Evolutionary conservation across 2,113 vertebrate genomes (phyloP), one percentile per base, ranked within the genome.

Genomic region (Triplophysa rosa): DNA sequence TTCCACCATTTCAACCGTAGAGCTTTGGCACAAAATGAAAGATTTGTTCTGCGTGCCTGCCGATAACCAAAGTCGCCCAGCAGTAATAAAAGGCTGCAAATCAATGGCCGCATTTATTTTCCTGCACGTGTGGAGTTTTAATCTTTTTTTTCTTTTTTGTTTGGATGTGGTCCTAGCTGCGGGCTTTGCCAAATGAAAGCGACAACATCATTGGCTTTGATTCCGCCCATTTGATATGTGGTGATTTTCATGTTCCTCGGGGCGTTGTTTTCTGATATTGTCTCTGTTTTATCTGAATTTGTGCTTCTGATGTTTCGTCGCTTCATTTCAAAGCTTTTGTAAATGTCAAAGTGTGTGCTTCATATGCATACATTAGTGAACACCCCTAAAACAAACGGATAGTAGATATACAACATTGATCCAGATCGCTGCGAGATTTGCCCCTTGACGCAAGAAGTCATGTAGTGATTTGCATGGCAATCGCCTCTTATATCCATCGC

Each of bases 271-370:
- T 72, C 29, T 59, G n/a, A 72, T 42, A 72, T 42, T 59, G 54
- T 72, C 21, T 21, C 33, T 40, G 54, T 59, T 72, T 72, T 72
- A 42, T 58, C 54, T 58, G 2, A 14, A 37, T 71, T 58, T 37
- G 68, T 59, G 69, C n/a, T 37, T 42, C 29, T 59, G 69, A 72
- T 72, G 29, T 59, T 72, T n/a, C 58, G 19, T 59, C 37, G 69
- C 29, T 59, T 59, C 1, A 72, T 72, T 72, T 23, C 52, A 71
- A 71, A 71, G 26, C 5, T 19, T 54, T 42, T 49, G 14, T 68
- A 45, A 9, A 49, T 69, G 45, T 54, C 4, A 2, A 3, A 9
- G n/a, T 26, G 75, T 14, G n/a, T 67, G 13, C 54, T 70, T 5
- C 47, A 45, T 67, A 63, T 40, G 21, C 24, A 52, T 29, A 45